These are phyloP conservation scores for Calosoma granatense DNA, from an alignment of 1,140 invertebrate species.

Conservation along the genomic window DNA sequence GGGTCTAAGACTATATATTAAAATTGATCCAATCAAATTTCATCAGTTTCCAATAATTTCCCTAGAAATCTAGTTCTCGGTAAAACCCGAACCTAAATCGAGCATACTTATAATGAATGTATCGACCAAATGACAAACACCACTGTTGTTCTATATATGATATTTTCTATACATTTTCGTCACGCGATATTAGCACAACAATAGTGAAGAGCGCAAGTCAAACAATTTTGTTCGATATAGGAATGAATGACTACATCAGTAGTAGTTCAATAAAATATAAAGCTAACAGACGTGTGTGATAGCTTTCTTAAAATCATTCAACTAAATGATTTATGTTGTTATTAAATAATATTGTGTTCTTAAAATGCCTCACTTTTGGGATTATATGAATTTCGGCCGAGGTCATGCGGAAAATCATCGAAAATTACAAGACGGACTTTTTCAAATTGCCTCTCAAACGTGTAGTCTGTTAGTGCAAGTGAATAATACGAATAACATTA, in stretches of 20 bases:
- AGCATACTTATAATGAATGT: not conserved
- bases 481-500: constrained; percentile 62
- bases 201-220: not conserved
- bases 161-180: not conserved
- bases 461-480: constrained; percentile 61
- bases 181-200: not conserved
- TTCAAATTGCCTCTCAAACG: constrained; percentile 60
- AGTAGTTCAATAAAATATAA: not conserved
- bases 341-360: no score
- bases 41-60: no score
- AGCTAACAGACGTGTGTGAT: not conserved
- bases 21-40: no score
- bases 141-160: no score
- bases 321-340: no score
- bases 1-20: no score
- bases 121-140: constrained; percentile 5
- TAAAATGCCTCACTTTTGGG: constrained; percentile 46
- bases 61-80: no score
- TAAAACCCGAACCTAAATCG: not conserved
- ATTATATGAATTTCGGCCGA: constrained; percentile 40
- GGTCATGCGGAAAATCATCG: constrained; percentile 30
- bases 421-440: constrained; percentile 56
- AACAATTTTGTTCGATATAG: not conserved
- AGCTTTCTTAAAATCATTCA: no score
- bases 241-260: not conserved